A percentile compares a stretch with the other conserved stretches of the same genome.
Conservation (phyloP, 2,113 vertebrate genomes). For the Cyanoderma ruficeps region DNA sequence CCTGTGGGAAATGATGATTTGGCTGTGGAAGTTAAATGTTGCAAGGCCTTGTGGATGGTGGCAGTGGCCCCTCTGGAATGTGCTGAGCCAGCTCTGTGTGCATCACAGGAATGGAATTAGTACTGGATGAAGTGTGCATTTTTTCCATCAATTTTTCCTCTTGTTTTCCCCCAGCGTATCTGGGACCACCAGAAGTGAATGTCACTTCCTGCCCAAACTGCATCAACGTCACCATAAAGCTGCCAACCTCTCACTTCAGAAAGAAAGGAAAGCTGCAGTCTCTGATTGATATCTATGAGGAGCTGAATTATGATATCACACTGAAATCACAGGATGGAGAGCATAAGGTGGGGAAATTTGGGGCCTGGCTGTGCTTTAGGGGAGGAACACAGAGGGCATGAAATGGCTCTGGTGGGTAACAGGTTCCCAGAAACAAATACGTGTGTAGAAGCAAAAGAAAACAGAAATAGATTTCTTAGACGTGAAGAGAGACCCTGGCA, state of each 20-base stretch:
- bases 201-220: constrained; percentile 31
- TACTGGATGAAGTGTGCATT: neutral
- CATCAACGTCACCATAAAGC: constrained; percentile 54
- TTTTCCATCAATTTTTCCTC: neutral
- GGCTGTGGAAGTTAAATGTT: neutral
- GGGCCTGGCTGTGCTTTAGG: neutral
- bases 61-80: neutral
- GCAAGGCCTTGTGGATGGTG: neutral
- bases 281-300: neutral
- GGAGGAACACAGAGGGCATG: neutral
- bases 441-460: neutral
- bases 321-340: neutral
- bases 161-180: constrained; percentile 9
- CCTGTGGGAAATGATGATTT: neutral
- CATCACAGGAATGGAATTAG: neutral
- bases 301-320: constrained; percentile 19
- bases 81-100: neutral
- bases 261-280: neutral
- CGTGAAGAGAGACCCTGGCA: neutral
- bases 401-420: neutral
- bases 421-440: neutral
- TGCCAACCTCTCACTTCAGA: constrained; percentile 30
- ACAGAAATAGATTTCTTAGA: neutral
- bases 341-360: neutral
- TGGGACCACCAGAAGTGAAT: constrained; percentile 67